These are phyloP conservation scores for Triops longicaudatus DNA, from an alignment of 1,140 invertebrate genomes.

Conservation along the genomic window DNA sequence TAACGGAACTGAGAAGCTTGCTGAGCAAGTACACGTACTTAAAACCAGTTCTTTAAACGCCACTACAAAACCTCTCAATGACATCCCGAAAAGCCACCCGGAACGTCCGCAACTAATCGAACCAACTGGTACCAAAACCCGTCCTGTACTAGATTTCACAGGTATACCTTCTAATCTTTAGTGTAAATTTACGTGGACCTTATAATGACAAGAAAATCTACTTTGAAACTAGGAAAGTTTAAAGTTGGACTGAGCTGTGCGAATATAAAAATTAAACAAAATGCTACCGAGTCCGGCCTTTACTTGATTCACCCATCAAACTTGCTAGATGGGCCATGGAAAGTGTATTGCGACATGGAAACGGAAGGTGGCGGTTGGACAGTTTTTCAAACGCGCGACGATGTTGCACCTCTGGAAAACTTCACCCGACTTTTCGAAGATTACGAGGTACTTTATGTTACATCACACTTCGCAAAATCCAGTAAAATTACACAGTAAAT, in stretches of 20 bases:
- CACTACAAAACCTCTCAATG: not conserved
- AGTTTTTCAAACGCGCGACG: conserved; percentile 66
- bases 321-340: conserved; percentile 25
- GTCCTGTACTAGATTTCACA: not conserved
- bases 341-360: conserved; percentile 61
- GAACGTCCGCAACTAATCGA: not conserved
- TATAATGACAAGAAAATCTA: not conserved
- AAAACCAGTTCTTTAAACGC: not conserved
- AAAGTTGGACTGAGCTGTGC: not conserved
- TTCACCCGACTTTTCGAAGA: not conserved
- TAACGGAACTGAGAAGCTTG: not conserved
- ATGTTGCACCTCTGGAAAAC: conserved; percentile 41
- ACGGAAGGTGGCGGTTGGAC: conserved; percentile 59
- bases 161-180: not conserved
- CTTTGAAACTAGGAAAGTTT: not conserved
- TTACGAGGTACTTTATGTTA: not conserved
- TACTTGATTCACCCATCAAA: not conserved
- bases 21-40: too few relatives aligned
- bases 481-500: too few relatives aligned
- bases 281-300: not conserved
- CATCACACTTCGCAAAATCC: too few relatives aligned
- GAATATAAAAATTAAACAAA: not conserved
- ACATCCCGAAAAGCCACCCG: not conserved
- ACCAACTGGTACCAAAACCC: not conserved
- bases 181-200: not conserved